Evolutionary conservation across 2,113 vertebrate species (phyloP).

Genomic region (Peromyscus polionotus): DNA sequence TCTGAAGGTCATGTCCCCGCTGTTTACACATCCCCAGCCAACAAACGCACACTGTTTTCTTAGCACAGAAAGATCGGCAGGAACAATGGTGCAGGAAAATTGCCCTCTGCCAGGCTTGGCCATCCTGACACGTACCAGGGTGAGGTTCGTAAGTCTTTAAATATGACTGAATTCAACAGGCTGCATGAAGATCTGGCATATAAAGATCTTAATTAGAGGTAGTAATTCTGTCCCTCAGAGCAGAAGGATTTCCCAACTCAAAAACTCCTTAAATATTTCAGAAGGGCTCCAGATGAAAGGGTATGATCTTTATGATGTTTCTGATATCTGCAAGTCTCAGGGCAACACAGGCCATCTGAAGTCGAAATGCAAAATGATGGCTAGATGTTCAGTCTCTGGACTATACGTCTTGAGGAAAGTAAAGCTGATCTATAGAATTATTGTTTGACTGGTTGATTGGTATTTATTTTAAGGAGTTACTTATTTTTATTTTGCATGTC

Average conservation of each 20-base stretch:
- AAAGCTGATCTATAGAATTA: not conserved
- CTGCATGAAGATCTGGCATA: not conserved
- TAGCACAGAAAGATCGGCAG: not conserved
- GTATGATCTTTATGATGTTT: not conserved
- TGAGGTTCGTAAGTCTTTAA: not conserved
- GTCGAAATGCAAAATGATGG: not conserved
- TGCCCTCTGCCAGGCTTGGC: not conserved
- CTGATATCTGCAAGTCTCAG: not conserved
- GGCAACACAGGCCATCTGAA: not conserved
- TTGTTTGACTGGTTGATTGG: not conserved
- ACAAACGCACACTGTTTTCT: not conserved
- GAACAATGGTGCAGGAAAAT: not conserved
- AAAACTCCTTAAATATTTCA: conserved; percentile 35
- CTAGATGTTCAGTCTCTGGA: not conserved
- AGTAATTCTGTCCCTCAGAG: not conserved
- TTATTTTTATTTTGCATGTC: not conserved
- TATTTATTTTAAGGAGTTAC: not conserved
- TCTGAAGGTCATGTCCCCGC: not conserved
- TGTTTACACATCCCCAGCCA: not conserved
- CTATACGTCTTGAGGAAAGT: not conserved
- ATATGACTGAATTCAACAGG: not conserved
- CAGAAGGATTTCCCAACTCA: not conserved
- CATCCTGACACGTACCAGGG: not conserved
- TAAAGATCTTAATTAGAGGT: conserved; percentile 1
- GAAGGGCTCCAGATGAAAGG: not conserved